phyloP scores from a whole-genome alignment of 2,888 invertebrate genomes.

The Microlaimidae sp. region DNA sequence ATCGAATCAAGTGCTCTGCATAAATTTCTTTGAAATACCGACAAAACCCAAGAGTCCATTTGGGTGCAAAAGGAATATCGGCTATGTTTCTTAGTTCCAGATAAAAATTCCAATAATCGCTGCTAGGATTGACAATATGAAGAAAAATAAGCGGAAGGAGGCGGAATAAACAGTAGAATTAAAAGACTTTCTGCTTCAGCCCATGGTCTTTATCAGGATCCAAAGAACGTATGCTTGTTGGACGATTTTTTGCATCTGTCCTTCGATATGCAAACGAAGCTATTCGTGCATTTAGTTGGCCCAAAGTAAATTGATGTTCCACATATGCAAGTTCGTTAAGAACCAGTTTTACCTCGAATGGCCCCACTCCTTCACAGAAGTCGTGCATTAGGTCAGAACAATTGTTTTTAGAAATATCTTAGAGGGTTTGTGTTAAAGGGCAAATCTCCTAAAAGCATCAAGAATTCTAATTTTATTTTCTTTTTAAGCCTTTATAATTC shows the following conservation, averaged over 20 bases:
- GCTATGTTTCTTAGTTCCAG: background rate
- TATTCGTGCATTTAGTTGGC: background rate
- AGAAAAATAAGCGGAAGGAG: background rate
- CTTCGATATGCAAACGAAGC: background rate
- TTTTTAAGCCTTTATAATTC: too few relatives aligned
- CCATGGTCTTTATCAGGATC: background rate
- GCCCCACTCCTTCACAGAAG: background rate
- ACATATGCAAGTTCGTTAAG: background rate
- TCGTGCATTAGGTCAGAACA: background rate
- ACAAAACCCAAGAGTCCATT: too few relatives aligned
- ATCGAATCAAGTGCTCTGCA: too few relatives aligned
- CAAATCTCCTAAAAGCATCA: too few relatives aligned
- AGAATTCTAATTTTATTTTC: too few relatives aligned
- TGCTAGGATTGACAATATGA: background rate
- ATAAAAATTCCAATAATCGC: background rate
- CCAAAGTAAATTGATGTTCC: background rate
- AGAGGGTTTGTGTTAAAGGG: too few relatives aligned
- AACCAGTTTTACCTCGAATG: background rate
- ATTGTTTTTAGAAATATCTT: too few relatives aligned
- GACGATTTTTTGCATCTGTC: background rate
- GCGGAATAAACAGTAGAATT: background rate
- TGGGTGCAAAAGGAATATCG: background rate
- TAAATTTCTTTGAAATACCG: too few relatives aligned
- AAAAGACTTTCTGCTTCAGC: background rate
- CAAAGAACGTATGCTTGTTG: background rate